phyloP scores from a whole-genome alignment of 2,797 vertebrate species.

The Dryobates pubescens region DNA sequence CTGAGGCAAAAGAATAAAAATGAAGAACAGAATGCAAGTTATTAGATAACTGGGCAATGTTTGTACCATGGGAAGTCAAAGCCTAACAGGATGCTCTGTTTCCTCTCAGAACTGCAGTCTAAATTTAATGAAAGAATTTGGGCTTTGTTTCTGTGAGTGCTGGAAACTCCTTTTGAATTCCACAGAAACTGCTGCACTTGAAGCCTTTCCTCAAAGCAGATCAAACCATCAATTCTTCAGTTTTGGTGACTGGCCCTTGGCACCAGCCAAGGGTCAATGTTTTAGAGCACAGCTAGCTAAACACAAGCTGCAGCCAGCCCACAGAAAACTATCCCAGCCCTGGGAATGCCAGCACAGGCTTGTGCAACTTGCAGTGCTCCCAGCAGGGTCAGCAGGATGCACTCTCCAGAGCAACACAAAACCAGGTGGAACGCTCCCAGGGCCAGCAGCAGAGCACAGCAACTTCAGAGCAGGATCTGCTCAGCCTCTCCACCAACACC shows the following conservation, averaged over 20 bases:
- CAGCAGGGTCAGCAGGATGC: not conserved
- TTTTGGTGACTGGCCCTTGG: not conserved
- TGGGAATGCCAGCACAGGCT: not conserved
- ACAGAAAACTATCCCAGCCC: not conserved
- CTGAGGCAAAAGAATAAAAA: conserved; percentile 2
- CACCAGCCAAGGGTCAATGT: not conserved
- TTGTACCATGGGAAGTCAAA: not conserved
- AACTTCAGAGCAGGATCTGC: not conserved
- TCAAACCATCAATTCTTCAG: not conserved
- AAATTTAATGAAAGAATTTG: not conserved
- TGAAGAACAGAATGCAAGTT: not conserved
- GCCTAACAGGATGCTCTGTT: not conserved
- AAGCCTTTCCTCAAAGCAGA: not conserved
- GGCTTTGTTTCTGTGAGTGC: not conserved
- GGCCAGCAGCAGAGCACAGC: too few species aligned
- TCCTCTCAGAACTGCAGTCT: not conserved
- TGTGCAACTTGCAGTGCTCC: not conserved
- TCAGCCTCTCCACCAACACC: fast-evolving
- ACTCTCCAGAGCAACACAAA: not conserved
- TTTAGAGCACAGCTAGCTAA: not conserved
- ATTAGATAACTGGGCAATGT: not conserved
- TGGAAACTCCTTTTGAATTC: not conserved
- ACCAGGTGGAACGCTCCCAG: too few species aligned
- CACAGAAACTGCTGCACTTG: not conserved
- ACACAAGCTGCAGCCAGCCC: not conserved